A percentile compares a stretch with the other conserved stretches of the same genome.
These are phyloP conservation scores for Sesia apiformis DNA, from an alignment of 2,888 invertebrate genomes.

Conservation along the genomic window DNA sequence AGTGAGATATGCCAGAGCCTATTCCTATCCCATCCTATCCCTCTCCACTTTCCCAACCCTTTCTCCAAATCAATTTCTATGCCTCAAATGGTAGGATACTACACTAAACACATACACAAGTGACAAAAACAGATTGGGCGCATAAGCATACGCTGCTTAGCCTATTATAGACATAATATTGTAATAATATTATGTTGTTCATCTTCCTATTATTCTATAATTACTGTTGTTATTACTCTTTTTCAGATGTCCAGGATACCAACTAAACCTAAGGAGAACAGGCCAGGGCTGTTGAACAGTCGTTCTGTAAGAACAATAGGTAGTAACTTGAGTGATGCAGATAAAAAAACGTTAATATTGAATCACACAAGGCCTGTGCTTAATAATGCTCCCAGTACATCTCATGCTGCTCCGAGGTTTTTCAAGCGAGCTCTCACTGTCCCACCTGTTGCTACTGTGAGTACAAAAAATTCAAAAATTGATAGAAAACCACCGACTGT, in stretches of 20 bases:
- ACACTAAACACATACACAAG: too few species aligned
- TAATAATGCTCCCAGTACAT: slow-evolving; percentile 2
- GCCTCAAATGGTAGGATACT: too few species aligned
- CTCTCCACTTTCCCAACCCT: too few species aligned
- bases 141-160: too few species aligned
- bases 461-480: slow-evolving; percentile 44
- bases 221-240: neutral
- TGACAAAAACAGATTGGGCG: too few species aligned
- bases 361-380: slow-evolving; percentile 46
- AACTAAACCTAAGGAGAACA: slow-evolving; percentile 61
- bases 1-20: too few species aligned
- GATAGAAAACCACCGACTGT: slow-evolving; percentile 47
- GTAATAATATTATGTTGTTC: too few species aligned
- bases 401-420: slow-evolving; percentile 36
- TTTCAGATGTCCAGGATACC: slow-evolving; percentile 68
- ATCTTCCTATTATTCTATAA: neutral
- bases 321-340: slow-evolving; percentile 50
- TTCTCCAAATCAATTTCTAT: too few species aligned
- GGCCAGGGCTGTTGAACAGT: slow-evolving; percentile 36
- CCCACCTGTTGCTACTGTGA: slow-evolving; percentile 31
- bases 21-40: too few species aligned
- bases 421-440: slow-evolving; percentile 51
- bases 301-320: slow-evolving; percentile 38
- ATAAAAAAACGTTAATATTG: slow-evolving; percentile 48
- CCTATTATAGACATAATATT: too few species aligned